Percentiles rank a stretch among this genome's conserved stretches.
phyloP scores from a whole-genome alignment of 2,113 vertebrate species.

The Falco punctatus region DNA sequence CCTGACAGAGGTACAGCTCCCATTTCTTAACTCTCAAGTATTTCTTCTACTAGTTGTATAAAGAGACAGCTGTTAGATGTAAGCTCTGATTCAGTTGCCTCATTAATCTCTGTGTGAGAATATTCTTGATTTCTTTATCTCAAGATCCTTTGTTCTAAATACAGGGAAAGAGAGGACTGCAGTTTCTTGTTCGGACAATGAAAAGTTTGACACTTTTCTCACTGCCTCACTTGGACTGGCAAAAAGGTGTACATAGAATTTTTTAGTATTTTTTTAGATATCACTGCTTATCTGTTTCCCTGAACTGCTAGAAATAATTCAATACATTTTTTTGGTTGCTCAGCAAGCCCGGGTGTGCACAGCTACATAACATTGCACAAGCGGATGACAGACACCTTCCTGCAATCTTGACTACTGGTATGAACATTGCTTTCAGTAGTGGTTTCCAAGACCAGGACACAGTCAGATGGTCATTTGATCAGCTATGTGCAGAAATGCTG shows the following conservation, averaged over 20 bases:
- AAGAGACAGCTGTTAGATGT: neutral
- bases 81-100: neutral
- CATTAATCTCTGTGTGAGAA: neutral
- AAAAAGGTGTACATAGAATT: rapidly evolving
- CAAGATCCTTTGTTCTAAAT: neutral
- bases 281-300: rapidly evolving
- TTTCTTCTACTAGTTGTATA: neutral
- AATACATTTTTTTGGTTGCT: neutral
- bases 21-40: neutral
- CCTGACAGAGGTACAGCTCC: neutral
- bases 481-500: neutral
- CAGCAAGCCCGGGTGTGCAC: neutral
- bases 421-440: neutral
- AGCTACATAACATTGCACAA: neutral
- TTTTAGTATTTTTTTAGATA: neutral
- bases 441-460: neutral
- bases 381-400: neutral
- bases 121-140: neutral
- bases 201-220: neutral
- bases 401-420: neutral
- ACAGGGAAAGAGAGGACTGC: neutral
- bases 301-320: neutral
- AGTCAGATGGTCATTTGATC: neutral
- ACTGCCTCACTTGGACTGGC: neutral
- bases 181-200: neutral